Base-by-base conservation (phyloP, 1,140 invertebrate genomes). In the Drosophila pruinosa region DNA sequence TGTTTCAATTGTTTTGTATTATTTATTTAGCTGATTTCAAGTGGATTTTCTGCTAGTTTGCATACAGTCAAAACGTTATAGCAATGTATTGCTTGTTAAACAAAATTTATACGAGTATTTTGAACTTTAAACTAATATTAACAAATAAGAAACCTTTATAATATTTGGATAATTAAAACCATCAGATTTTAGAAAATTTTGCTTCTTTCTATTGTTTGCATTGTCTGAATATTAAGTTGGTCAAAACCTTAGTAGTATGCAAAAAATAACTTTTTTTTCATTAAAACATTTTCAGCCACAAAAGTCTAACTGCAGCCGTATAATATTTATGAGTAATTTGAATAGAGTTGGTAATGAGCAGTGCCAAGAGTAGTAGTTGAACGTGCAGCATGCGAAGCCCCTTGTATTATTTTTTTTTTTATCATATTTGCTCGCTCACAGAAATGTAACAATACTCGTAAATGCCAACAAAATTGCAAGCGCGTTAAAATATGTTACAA, bases 401-500 rank as follows among this genome's bases (percentile, higher is more conserved):
- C 28, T 10, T 31, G 8, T 6, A 12, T 34, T 34, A 12, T 3
- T 34, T 3, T 26, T 15, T 34, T 31, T 22, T 8, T 4, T 17
- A 3, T 22, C 15, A 43, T 4, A 10, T n/a, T 5, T 22, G 22
- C 7, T 22, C 19, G 15, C 14, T 12, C 1, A 10, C 10, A 24
- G 19, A 15, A 58, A 21, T 62, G 48, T 19, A 73, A 73, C 17
- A 69, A 70, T 62, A 53, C 28, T 69, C 57, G 34, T 67, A 67
- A 72, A 59, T 61, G 68, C 47, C 52, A 72, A 54, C 48, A 38
- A 63, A 72, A 67, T 68, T 58, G 57, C 58, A 28, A 62, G 53
- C 48, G 80, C 72, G 53, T 62, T 79, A 75, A 83, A 83, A 85
- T 85, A 77, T 81, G 82, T 81, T 88, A 75, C 81, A 86, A 86